Percentiles rank a stretch among this genome's conserved stretches.
phyloP scores from a whole-genome alignment of 2,797 vertebrate genomes.

The Schizopygopsis malacanthus region DNA sequence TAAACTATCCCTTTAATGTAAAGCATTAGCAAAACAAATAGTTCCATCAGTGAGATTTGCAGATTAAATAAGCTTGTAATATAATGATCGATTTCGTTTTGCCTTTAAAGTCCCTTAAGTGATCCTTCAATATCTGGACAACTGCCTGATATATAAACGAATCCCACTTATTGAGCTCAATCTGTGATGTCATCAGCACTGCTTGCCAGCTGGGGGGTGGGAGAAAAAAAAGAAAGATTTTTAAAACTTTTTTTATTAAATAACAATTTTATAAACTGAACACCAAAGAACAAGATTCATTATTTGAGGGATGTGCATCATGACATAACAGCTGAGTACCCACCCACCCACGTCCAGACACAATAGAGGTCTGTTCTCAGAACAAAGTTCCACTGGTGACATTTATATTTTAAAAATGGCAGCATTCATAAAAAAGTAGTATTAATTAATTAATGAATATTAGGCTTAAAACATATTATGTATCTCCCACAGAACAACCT shows the following conservation, averaged over 20 bases:
- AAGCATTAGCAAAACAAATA: background rate
- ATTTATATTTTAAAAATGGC: too few species aligned
- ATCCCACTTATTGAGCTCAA: background rate
- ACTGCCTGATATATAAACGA: background rate
- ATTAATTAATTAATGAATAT: too few species aligned
- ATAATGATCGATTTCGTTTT: constrained; percentile 5
- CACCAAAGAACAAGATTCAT: too few species aligned
- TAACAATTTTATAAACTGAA: too few species aligned
- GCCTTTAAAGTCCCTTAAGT: constrained; percentile 1
- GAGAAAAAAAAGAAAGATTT: too few species aligned
- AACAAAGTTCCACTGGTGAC: background rate
- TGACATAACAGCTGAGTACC: constrained; percentile 24
- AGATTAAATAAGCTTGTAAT: background rate
- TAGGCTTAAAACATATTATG: too few species aligned
- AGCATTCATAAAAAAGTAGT: too few species aligned
- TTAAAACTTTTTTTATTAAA: too few species aligned
- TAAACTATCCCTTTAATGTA: background rate
- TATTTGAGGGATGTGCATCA: constrained; percentile 1
- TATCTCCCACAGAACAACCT: too few species aligned
- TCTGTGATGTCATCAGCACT: constrained; percentile 1
- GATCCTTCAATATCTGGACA: constrained; percentile 2
- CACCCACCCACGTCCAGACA: too few species aligned
- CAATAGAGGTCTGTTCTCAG: constrained; percentile 8
- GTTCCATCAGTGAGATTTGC: background rate
- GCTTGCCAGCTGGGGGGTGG: background rate